Evolutionary conservation across 2,888 invertebrate species (phyloP).

Genomic region (Protonemura montana): DNA sequence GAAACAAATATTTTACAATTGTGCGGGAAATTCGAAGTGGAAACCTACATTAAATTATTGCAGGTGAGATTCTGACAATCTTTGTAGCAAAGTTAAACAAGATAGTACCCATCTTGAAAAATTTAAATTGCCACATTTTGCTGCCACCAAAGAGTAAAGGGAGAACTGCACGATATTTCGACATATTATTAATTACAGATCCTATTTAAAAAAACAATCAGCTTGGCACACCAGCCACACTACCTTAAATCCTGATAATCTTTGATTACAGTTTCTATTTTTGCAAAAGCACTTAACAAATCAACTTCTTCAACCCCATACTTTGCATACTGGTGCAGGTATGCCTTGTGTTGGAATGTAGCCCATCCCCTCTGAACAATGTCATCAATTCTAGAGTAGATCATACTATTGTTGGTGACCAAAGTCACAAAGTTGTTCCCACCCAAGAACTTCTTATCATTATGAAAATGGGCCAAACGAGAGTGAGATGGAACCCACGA

Average conservation of each 20-base stretch:
- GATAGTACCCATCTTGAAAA: no score
- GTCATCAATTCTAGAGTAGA: constrained; percentile 57
- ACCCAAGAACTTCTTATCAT: constrained; percentile 57
- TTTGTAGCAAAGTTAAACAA: no score
- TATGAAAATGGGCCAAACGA: constrained; percentile 57
- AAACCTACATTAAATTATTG: no score
- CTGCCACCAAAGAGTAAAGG: no score
- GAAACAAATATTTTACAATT: no score
- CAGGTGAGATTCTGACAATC: no score
- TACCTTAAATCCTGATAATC: constrained; percentile 57
- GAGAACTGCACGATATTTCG: no score
- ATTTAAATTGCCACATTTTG: no score
- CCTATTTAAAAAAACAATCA: no score
- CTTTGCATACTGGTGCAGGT: constrained; percentile 63
- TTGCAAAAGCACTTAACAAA: constrained; percentile 62
- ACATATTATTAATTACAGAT: no score
- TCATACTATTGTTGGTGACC: constrained; percentile 60
- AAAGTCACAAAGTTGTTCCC: constrained; percentile 60
- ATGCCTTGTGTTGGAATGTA: constrained; percentile 61
- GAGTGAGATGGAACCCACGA: constrained; percentile 57
- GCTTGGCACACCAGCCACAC: neutral
- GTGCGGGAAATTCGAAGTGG: no score
- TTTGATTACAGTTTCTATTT: constrained; percentile 60
- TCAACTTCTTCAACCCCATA: constrained; percentile 61
- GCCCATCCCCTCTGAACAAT: constrained; percentile 61